phyloP scores from a whole-genome alignment of 2,113 vertebrate species.

The Bufo gargarizans region DNA sequence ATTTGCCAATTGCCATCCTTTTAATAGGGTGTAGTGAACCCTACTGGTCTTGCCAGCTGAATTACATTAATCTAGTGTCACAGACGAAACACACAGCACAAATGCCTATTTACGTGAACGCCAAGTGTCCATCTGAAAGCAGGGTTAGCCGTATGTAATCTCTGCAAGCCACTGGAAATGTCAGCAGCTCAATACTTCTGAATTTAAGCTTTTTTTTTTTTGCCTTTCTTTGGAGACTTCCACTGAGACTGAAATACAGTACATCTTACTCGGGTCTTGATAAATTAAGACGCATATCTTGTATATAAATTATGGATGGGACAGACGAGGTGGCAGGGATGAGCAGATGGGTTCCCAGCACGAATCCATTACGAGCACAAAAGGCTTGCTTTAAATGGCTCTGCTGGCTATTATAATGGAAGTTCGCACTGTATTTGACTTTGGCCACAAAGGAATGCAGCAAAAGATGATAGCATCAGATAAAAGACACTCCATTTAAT shows the following conservation, averaged over 20 bases:
- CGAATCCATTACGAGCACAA: constrained; percentile 54
- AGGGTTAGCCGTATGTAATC: not conserved
- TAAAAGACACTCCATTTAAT: not conserved
- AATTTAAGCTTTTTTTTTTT: constrained; percentile 5
- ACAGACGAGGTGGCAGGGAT: constrained; percentile 40
- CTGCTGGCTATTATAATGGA: constrained; percentile 32
- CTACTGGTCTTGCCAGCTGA: not conserved
- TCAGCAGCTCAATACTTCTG: constrained; percentile 37
- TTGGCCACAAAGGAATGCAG: constrained; percentile 29
- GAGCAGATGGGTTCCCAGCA: constrained; percentile 55
- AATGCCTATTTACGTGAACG: not conserved
- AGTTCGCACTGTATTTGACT: constrained; percentile 30
- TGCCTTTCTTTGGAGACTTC: not conserved
- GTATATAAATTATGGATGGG: constrained; percentile 58
- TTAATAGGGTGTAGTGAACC: not conserved
- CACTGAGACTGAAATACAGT: constrained; percentile 24
- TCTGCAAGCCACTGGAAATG: not conserved
- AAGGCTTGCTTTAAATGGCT: constrained; percentile 51
- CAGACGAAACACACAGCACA: not conserved
- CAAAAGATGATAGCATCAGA: not conserved
- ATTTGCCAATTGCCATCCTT: not conserved
- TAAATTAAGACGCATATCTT: constrained; percentile 53
- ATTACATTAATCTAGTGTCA: not conserved
- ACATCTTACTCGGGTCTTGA: constrained; percentile 31
- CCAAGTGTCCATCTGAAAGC: not conserved